phyloP scores from a whole-genome alignment of 2,888 invertebrate species.

The Xestia xanthographa region DNA sequence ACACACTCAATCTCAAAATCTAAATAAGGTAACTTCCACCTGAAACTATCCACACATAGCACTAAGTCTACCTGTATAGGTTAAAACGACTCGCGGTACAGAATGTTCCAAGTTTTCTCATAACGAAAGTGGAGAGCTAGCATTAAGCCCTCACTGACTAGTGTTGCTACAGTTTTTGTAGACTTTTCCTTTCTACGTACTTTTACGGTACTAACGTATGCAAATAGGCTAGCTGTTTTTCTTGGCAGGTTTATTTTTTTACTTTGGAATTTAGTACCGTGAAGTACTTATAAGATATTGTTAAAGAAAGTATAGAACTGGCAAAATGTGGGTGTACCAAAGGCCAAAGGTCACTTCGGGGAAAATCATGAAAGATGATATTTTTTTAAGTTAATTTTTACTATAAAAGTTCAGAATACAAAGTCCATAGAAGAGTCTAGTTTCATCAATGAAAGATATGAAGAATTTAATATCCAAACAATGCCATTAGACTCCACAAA shows the following conservation, averaged over 20 bases:
- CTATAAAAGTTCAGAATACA: background rate
- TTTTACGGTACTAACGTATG: conserved; percentile 43
- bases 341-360: background rate
- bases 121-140: conserved; percentile 75
- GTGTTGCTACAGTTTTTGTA: conserved; percentile 63
- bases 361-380: background rate
- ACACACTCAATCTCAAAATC: conserved; percentile 22
- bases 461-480: background rate
- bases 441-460: background rate
- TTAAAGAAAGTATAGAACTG: background rate
- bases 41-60: conserved; percentile 16
- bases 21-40: conserved; percentile 36
- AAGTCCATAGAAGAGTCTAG: background rate
- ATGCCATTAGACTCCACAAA: background rate
- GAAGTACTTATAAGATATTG: background rate
- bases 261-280: background rate
- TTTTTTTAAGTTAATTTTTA: background rate
- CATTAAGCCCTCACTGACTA: conserved; percentile 62
- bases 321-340: background rate
- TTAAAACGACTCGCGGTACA: conserved; percentile 52
- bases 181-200: conserved; percentile 57
- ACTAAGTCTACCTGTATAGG: conserved; percentile 17
- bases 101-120: conserved; percentile 78
- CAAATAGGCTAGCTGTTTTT: conserved; percentile 45
- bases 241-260: conserved; percentile 1